Base-by-base conservation (phyloP, 30 jellyfish, hydroid and myxozoan species). In the Aurelia sp. region DNA sequence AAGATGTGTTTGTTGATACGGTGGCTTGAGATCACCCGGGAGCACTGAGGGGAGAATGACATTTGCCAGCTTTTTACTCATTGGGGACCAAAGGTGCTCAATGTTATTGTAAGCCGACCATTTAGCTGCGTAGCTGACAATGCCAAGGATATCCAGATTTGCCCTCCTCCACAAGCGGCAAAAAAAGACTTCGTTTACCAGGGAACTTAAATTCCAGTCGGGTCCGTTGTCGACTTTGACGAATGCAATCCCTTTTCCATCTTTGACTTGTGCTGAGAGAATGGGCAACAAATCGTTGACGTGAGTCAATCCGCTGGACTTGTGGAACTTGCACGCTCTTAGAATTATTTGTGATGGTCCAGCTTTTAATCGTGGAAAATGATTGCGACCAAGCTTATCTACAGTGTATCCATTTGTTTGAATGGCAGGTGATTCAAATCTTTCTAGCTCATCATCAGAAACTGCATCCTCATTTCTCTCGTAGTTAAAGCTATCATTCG, bases 291-390 rank as follows among this genome's bases (percentile, higher is more conserved):
- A n/a, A n/a, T n/a, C n/a, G n/a, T n/a, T n/a, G n/a, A n/a, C n/a
- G n/a, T 75, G 79, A 11, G 87, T 55, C 81, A 6, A 33, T 73
- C 87, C 52, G 8, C 79, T 33, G 20, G 87, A 75, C 40, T 13
- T 44, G 51, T 75, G 52, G 17, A 20, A 75, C 50, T 20, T 55
- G 35, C 87, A 75, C 6, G 79, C 58, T 12, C 87, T 50, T 12
- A 75, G 60, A 19, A n/a, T 52, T 3, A 75, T 75, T 1, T 13
- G 18, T 12, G 80, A 22, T 20, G 87, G 87, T 55, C 87, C 79
- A 10, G 81, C 87, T n/a, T 50, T 18, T 47, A 75, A 55, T 72
- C 55, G 3, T n/a, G 67, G 67, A 57, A 57, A 19, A 57, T 3
- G 67, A 13, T 57, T 57, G 67, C 67, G 24, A 57, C 67, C 67